Conservation (phyloP, 2,797 vertebrate genomes). For the Xenops minutus region DNA sequence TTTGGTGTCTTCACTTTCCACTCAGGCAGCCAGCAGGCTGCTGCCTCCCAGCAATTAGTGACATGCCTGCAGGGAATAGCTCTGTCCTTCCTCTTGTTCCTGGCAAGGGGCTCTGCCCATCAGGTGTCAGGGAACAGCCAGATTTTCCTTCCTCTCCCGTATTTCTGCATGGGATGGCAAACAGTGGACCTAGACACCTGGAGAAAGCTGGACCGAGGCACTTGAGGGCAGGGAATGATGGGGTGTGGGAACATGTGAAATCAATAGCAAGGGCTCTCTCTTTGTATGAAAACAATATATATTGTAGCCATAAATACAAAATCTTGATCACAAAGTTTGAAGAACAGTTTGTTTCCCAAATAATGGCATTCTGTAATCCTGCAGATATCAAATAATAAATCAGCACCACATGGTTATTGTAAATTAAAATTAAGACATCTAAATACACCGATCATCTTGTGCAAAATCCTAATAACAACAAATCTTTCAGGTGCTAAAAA, state of each 20-base stretch:
- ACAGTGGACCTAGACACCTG: neutral
- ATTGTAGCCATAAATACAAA: neutral
- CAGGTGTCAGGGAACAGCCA: rapidly evolving
- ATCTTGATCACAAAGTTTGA: no score
- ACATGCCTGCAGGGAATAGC: rapidly evolving
- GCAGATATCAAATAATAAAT: neutral
- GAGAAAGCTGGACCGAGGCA: neutral
- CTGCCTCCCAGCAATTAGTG: neutral
- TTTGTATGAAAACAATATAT: rapidly evolving
- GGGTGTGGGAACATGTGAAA: neutral
- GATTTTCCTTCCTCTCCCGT: neutral
- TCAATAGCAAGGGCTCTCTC: neutral
- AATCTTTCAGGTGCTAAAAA: neutral
- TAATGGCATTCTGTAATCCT: neutral
- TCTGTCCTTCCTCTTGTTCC: neutral
- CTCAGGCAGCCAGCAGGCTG: neutral
- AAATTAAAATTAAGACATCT: neutral
- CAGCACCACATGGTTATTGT: neutral
- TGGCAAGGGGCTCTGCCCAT: neutral
- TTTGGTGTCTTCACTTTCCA: neutral
- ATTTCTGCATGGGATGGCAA: neutral
- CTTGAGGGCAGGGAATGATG: neutral
- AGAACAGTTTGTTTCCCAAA: neutral
- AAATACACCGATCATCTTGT: neutral
- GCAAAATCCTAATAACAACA: neutral